Conservation (phyloP, 2,888 invertebrate genomes). For the Zygaena filipendulae region DNA sequence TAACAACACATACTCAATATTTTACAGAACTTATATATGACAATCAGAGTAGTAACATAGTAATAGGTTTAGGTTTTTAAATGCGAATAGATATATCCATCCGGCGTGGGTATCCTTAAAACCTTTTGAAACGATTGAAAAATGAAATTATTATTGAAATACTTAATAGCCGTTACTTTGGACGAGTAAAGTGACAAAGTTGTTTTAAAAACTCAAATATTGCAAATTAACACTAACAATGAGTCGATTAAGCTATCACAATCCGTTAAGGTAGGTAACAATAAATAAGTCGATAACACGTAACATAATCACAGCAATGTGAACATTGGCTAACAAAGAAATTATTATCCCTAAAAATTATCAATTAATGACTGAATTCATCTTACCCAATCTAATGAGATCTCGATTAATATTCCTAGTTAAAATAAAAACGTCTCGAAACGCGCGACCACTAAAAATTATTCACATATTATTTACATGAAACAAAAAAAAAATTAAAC, state of each 20-base stretch:
- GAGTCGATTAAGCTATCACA: conserved; percentile 60
- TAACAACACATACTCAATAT: conserved; percentile 71
- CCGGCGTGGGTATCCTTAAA: no score
- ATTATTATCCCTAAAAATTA: conserved; percentile 59
- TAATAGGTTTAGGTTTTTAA: conserved; percentile 58
- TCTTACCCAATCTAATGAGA: conserved; percentile 66
- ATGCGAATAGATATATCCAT: conserved; percentile 53
- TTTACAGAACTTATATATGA: conserved; percentile 70
- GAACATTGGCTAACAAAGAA: conserved; percentile 68
- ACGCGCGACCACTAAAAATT: conserved; percentile 53
- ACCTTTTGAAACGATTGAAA: no score
- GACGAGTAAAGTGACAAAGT: no score
- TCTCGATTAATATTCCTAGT: conserved; percentile 57
- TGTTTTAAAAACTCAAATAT: no score
- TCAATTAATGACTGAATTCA: conserved; percentile 65
- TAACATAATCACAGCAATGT: conserved; percentile 66
- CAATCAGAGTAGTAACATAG: conserved; percentile 65
- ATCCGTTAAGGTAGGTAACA: conserved; percentile 54
- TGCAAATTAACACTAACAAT: conserved; percentile 54
- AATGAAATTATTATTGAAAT: no score
- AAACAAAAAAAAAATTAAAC: no score
- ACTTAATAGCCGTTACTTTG: no score
- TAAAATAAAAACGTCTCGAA: conserved; percentile 54
- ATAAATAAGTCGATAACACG: conserved; percentile 55
- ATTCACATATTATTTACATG: conserved; percentile 68